phyloP scores from a whole-genome alignment of 2,113 vertebrate genomes.

The Hippoglossus stenolepis region DNA sequence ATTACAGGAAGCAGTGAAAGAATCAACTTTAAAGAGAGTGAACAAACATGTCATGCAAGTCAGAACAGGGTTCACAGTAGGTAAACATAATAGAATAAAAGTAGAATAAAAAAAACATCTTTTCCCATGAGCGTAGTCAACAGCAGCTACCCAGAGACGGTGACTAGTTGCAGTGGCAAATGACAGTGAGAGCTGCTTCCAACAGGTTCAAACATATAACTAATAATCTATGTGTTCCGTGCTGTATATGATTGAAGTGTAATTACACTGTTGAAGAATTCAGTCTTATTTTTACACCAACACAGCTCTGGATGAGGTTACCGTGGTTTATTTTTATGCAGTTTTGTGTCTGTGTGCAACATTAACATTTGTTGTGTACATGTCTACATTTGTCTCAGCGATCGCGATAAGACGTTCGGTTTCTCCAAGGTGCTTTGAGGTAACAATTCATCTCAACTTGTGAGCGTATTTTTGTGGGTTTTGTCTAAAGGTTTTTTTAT shows the following conservation, averaged over 20 bases:
- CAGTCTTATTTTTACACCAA: background rate
- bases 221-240: background rate
- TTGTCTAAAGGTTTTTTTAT: conserved; percentile 34
- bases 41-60: conserved; percentile 25
- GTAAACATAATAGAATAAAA: no score
- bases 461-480: conserved; percentile 44
- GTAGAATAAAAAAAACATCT: no score
- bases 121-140: background rate
- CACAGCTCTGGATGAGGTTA: background rate
- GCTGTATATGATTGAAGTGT: no score
- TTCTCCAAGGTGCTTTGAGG: conserved; percentile 57
- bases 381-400: conserved; percentile 58
- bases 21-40: conserved; percentile 26
- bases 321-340: conserved; percentile 8
- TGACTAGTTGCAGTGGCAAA: conserved; percentile 54
- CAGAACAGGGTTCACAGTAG: conserved; percentile 35
- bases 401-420: conserved; percentile 59
- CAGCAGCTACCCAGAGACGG: conserved; percentile 9
- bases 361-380: conserved; percentile 27
- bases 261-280: conserved; percentile 24
- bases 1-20: conserved; percentile 23
- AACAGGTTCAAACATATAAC: conserved; percentile 54
- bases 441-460: conserved; percentile 52
- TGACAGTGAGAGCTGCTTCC: conserved; percentile 36
- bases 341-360: background rate